phyloP scores from a whole-genome alignment of 2,113 vertebrate species.

The Chunga burmeisteri region DNA sequence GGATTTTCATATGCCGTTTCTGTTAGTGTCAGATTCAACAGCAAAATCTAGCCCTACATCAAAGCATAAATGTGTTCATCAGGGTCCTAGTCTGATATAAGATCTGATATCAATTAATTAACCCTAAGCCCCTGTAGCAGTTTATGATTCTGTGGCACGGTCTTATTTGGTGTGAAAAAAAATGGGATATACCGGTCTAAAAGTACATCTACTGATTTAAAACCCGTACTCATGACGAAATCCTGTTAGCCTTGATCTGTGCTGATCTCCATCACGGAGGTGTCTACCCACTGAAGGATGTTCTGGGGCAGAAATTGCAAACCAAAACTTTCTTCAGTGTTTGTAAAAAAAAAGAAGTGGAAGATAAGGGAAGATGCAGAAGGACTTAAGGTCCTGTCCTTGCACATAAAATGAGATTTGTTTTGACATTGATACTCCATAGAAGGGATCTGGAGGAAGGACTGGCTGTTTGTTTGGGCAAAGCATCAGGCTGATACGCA shows the following conservation, averaged over 20 bases:
- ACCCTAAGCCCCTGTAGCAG: background rate
- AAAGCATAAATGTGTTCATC: background rate
- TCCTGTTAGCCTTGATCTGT: background rate
- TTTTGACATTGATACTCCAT: rapidly evolving
- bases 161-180: background rate
- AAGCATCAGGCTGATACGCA: background rate
- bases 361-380: background rate
- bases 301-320: background rate
- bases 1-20: background rate
- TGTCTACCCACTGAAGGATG: background rate
- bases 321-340: background rate
- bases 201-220: background rate
- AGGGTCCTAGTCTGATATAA: background rate
- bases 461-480: background rate
- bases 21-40: background rate
- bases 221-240: background rate
- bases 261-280: background rate
- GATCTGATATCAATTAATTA: background rate
- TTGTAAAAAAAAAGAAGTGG: background rate
- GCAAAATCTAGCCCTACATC: background rate
- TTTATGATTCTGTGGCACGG: background rate
- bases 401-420: background rate
- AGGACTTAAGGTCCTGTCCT: background rate
- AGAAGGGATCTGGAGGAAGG: background rate
- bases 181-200: background rate